phyloP scores from a whole-genome alignment of 2,797 vertebrate genomes.

The Muscicapa striata region DNA sequence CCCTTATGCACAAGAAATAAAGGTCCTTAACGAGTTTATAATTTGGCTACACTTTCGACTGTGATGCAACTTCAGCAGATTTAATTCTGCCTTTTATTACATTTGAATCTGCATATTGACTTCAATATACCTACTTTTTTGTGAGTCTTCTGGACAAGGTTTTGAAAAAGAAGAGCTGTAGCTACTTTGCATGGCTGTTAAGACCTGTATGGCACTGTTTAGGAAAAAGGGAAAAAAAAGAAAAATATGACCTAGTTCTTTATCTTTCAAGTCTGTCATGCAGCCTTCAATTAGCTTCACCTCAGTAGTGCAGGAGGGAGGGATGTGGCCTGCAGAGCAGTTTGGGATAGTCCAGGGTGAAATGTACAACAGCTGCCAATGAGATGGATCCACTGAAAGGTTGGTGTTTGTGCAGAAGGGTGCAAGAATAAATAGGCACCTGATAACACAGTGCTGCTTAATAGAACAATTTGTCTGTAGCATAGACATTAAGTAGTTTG shows the following conservation, averaged over 20 bases:
- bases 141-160: neutral
- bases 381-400: neutral
- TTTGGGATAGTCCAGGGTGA: neutral
- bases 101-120: neutral
- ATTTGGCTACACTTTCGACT: neutral
- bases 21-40: neutral
- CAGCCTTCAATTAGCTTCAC: neutral
- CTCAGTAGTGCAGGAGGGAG: neutral
- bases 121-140: neutral
- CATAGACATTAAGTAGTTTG: neutral
- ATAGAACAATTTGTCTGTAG: neutral
- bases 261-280: neutral
- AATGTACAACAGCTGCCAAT: neutral
- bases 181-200: neutral
- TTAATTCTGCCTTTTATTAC: neutral
- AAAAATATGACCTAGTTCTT: neutral
- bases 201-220: neutral
- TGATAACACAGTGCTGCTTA: neutral
- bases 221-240: neutral
- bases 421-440: neutral
- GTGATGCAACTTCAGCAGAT: neutral
- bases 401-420: neutral
- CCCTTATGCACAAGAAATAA: neutral
- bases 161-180: neutral
- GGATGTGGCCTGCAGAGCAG: neutral